Percentiles rank a stretch among this genome's conserved stretches.
phyloP scores from a whole-genome alignment of 2,113 vertebrate genomes.

The Drymodes brunneopygia region DNA sequence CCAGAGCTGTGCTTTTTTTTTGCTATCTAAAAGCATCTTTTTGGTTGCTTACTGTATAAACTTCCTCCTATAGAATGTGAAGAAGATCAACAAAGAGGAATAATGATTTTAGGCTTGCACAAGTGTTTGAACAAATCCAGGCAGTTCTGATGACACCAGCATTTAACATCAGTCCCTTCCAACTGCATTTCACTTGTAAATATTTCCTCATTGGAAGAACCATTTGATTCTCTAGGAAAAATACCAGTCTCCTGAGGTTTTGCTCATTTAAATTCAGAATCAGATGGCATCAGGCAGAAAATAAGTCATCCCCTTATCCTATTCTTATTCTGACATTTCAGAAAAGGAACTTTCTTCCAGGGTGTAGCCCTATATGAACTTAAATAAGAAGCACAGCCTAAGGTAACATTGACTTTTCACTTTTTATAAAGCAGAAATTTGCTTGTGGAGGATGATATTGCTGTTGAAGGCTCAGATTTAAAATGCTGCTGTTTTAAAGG shows the following conservation, averaged over 20 bases:
- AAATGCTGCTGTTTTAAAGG: not conserved
- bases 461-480: not conserved
- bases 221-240: conserved; percentile 30
- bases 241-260: conserved; percentile 43
- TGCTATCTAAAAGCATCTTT: not conserved
- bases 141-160: not conserved
- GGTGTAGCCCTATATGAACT: not conserved
- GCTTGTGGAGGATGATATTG: not conserved
- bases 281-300: conserved; percentile 28
- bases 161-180: conserved; percentile 6
- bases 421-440: not conserved
- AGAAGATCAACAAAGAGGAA: not conserved
- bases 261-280: conserved; percentile 48
- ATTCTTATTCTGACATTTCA: conserved; percentile 45
- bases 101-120: not conserved
- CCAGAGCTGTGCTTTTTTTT: not conserved
- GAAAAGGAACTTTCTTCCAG: conserved; percentile 10
- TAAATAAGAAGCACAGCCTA: not conserved
- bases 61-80: not conserved
- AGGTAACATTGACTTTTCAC: not conserved
- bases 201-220: conserved; percentile 8
- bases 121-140: not conserved
- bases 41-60: not conserved
- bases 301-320: conserved; percentile 29
- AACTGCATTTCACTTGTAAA: conserved; percentile 29